Evolutionary conservation across 1,140 invertebrate species (phyloP), one percentile per base, ranked within the genome.

Genomic region (Zaprionus ornatus): DNA sequence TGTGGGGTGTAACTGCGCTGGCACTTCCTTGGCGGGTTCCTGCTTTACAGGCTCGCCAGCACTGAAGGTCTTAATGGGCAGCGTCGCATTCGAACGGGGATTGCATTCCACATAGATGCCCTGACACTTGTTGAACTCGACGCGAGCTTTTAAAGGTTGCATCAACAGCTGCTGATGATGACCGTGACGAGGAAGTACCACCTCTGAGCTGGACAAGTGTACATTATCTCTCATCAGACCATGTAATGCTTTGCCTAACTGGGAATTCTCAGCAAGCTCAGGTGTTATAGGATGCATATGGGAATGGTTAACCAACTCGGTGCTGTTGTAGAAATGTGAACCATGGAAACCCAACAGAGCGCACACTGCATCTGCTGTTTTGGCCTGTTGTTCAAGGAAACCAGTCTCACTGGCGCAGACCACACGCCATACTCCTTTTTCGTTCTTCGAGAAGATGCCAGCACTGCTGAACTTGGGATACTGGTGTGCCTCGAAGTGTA

Each of bases 391-490:
- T 3, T 74, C 32, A 19, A 79, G 74, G 29, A 79, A 84, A 17
- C 74, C 65, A 13, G 93, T 92, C 62, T 92, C 93, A 55, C 94
- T 88, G 74, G 94, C 92, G 77, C 96, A 97, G 1, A 94, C 84
- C 3, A 95, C 93, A 35, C 92, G 91, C 96, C 96, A 97, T 32
- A 92, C 68, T 10, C 94, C 94, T 17, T 94, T 82, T 10, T 92
- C 78, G 70, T 94, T 94, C 70, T 93, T 92, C 0, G 94, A 94
- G 42, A 96, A 73, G 61, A 95, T 93, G 45, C 96, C 96, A 74
- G 94, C 92, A 19, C 90, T 85, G 60, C 93, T 94, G 9, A 96
- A 91, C 72, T 93, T 81, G 6, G 96, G 95, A 70, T 93, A 93
- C 54, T 93, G 91, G 63, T 96, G 94, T 35, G 93, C 82, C 79